Conservation (phyloP, 2,888 invertebrate species). For the Cantharis flavilabris region DNA sequence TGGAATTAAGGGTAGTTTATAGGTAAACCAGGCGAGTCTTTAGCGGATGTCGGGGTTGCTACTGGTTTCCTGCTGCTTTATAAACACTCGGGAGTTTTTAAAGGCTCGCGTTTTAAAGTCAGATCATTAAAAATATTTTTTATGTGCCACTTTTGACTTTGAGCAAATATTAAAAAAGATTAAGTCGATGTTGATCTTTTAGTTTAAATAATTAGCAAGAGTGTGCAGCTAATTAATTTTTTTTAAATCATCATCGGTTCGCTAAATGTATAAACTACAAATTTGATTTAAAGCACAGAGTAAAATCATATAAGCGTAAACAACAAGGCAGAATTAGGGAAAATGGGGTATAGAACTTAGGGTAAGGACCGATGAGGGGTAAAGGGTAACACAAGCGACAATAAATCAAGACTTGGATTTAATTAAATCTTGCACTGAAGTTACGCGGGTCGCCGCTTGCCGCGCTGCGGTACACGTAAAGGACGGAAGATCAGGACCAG, state of each 20-base stretch:
- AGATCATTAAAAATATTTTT: not conserved
- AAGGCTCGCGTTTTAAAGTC: not conserved
- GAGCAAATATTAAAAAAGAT: not conserved
- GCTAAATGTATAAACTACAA: not conserved
- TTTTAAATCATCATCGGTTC: not conserved
- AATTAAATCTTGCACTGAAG: slow-evolving; percentile 62
- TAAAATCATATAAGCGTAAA: slow-evolving; percentile 41
- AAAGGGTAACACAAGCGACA: slow-evolving; percentile 51
- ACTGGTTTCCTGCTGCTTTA: slow-evolving; percentile 22
- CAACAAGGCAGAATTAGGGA: slow-evolving; percentile 35
- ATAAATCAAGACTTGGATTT: slow-evolving; percentile 62
- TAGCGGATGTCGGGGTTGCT: slow-evolving; percentile 32
- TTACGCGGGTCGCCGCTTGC: slow-evolving; percentile 58
- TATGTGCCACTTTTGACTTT: not conserved
- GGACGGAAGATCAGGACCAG: slow-evolving; percentile 22
- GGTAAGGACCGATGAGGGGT: slow-evolving; percentile 32
- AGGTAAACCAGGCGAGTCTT: slow-evolving; percentile 57
- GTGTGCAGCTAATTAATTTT: not conserved
- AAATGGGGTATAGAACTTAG: slow-evolving; percentile 34
- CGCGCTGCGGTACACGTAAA: slow-evolving; percentile 51
- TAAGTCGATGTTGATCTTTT: not conserved
- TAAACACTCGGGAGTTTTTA: not conserved
- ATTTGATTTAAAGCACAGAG: slow-evolving; percentile 26
- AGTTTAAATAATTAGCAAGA: not conserved
- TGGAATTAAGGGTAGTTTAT: slow-evolving; percentile 60